phyloP scores from a whole-genome alignment of 2,113 vertebrate species.

The Larimichthys crocea region DNA sequence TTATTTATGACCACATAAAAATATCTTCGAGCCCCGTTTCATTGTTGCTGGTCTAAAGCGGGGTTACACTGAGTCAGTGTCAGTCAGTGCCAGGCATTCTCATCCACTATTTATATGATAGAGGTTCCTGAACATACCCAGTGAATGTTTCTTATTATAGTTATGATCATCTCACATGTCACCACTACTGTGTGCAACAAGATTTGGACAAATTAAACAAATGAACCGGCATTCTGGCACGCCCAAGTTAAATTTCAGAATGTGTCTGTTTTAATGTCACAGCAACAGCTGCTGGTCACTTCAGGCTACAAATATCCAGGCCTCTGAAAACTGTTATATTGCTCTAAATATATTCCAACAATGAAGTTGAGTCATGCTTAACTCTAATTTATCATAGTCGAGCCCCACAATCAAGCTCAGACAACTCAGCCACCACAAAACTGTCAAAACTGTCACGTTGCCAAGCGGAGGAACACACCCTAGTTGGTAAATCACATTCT shows the following conservation, averaged over 20 bases:
- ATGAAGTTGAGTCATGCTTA: constrained; percentile 26
- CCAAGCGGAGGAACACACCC: constrained; percentile 44
- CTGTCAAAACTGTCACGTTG: constrained; percentile 40
- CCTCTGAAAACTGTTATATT: background rate
- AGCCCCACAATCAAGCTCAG: constrained; percentile 34
- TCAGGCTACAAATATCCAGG: background rate
- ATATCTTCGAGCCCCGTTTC: constrained; percentile 52
- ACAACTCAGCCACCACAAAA: constrained; percentile 52
- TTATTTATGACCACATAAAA: constrained; percentile 70
- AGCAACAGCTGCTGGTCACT: background rate
- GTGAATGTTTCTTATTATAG: constrained; percentile 1
- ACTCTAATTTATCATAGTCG: constrained; percentile 40
- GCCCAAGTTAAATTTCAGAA: background rate
- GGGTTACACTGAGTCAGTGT: constrained; percentile 38
- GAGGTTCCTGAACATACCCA: constrained; percentile 16
- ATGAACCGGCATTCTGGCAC: background rate
- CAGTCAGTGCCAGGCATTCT: constrained; percentile 57
- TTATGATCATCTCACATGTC: background rate
- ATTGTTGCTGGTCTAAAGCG: constrained; percentile 56
- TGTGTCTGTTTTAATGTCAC: too few species aligned
- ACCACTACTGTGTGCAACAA: background rate
- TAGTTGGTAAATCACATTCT: constrained; percentile 50
- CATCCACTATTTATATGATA: constrained; percentile 69
- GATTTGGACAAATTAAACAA: background rate
- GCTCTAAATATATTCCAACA: background rate